A percentile compares a stretch with the other conserved stretches of the same genome.
Conservation (phyloP, 2,797 vertebrate genomes). For the Falco concolor region DNA sequence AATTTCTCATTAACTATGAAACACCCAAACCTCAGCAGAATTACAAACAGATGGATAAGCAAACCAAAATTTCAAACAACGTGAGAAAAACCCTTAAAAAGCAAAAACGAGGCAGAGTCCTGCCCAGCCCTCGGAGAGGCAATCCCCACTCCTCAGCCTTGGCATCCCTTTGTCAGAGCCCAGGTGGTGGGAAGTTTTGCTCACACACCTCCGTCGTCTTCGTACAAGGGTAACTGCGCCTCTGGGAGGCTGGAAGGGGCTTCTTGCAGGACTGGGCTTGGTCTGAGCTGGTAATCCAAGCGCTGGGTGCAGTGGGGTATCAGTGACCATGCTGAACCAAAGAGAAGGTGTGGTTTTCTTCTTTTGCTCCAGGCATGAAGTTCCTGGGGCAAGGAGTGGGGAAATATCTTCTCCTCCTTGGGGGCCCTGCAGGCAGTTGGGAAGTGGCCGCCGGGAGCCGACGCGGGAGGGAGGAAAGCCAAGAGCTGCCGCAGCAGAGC, state of each 20-base stretch:
- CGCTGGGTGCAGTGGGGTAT: fast-evolving
- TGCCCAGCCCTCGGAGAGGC: background rate
- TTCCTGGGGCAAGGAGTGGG: background rate
- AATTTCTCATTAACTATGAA: background rate
- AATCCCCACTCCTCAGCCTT: background rate
- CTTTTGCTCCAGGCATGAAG: background rate
- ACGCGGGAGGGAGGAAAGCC: background rate
- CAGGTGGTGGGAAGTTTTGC: background rate
- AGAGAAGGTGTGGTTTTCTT: background rate
- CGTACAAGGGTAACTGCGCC: fast-evolving
- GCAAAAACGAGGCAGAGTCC: background rate
- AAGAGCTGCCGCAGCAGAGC: background rate
- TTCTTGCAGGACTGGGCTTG: background rate
- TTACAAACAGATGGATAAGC: constrained; percentile 33
- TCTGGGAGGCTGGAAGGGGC: background rate
- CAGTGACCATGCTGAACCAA: fast-evolving
- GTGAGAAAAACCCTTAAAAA: background rate
- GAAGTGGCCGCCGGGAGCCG: background rate
- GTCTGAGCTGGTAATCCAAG: background rate
- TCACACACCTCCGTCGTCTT: fast-evolving
- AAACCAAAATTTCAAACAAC: background rate
- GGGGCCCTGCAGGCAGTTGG: background rate
- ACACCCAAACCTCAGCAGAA: constrained; percentile 30
- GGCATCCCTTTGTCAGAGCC: background rate
- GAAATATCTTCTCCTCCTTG: background rate